Base-by-base conservation (phyloP, 2,888 invertebrate species). In the Ommatoiulus sabulosus region DNA sequence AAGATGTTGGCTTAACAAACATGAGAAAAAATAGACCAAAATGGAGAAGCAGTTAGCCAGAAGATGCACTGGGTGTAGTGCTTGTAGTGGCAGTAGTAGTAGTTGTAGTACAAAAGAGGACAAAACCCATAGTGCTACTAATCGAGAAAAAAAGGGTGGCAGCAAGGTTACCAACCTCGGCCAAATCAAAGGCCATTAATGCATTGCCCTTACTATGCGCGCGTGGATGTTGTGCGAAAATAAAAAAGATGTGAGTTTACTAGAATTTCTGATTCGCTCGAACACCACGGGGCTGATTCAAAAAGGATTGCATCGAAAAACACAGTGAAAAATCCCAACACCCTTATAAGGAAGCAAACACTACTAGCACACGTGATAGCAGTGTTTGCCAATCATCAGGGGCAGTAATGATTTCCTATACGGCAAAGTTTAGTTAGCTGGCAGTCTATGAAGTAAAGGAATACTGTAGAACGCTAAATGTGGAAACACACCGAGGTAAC, bases 1-100 rank as follows among this genome's bases (percentile, higher is more conserved):
- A n/a, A n/a, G 86, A 86, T 86, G 86, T 86, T 86, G 86, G 48
- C 86, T 86, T n/a, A 86, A 86, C 86, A 86, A 44, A 48, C 86
- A 86, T 86, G 48, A 3, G 46, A 24, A 86, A 85, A 86, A 86
- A 86, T 86, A 86, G 44, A 86, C 8, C 44, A 20, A 44, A 24
- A 44, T 44, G 86, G 86, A 86, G 86, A 44, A 80, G 80, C 80
- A 80, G 80, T 80, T 80, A 80, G 80, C 24, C 80, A 80, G 80
- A 80, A 35, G 24, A 80, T 80, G 80, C 35, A 80, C 35, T 80
- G 80, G 80, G 80, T 80, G 80, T 80, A 80, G 20, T 24, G 12
- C 80, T 80, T 20, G 80, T 80, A 80, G 24, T 80, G 4, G 80
- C 80, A 12, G 12, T 35, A 80, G 35, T 80, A 80, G 24, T 12